Evolutionary conservation across 2,888 invertebrate genomes (phyloP), one percentile per base, ranked within the genome.

Genomic region (Andrena bucephala): DNA sequence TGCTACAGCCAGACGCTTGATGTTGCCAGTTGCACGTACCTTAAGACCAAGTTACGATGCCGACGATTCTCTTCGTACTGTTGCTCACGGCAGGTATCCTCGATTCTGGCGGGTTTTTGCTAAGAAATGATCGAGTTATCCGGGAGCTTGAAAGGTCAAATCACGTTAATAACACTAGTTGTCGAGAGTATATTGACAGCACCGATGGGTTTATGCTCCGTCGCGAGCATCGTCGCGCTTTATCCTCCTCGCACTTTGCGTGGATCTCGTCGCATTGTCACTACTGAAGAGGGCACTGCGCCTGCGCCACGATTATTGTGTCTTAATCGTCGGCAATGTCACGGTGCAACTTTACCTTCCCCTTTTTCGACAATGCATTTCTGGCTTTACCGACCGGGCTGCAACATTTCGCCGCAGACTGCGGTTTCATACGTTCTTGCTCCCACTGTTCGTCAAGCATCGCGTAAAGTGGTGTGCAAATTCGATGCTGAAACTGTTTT

Each of bases 171-270:
- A 63, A 27, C 69, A 70, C 71, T 60, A 29, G 29, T 71, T 65
- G n/a, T 48, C 13, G 29, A 42, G 13, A 33, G 7, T 66, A 33
- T 48, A 66, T 33, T 54, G 20, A 79, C 60, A 31, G 48, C 48
- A 6, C n/a, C 27, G 10, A 63, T n/a, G 20, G 36, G 48, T 72
- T 72, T 83, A 50, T 65, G 67, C 68, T 69, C 81, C 63, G 29
- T 72, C 60, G n/a, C 68, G 48, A 60, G 20, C 76, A 83, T 69
- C 10, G 42, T 76, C 48, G 59, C 48, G 20, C 52, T 72, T 67
- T 60, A 50, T 77, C 63, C 65, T 59, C 10, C 42, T 42, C 50
- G 10, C 20, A 27, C 48, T 24, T 27, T 27, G 7, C 54, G 52
- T 27, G 7, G 24, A 16, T 36, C 33, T 33, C 59, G 67, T 67